Percentiles rank a stretch among this genome's conserved stretches.
Conservation (phyloP, 2,797 vertebrate species). For the Sparidentex hasta region DNA sequence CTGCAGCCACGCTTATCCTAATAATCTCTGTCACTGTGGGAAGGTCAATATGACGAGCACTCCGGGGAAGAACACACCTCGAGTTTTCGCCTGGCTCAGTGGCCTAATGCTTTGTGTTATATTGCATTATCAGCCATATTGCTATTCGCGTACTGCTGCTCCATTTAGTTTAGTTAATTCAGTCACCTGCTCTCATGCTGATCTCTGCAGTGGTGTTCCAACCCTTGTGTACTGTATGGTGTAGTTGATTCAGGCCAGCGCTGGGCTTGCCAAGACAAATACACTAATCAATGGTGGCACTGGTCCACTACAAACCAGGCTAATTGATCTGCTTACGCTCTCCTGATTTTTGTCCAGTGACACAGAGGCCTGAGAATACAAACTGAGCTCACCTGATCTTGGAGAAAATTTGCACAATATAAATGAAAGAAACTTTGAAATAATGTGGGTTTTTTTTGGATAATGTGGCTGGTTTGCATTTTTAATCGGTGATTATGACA, state of each 20-base stretch:
- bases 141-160: conserved; percentile 35
- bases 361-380: neutral
- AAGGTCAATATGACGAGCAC: conserved; percentile 48
- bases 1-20: conserved; percentile 34
- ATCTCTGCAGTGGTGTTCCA: conserved; percentile 26
- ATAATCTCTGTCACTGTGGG: conserved; percentile 52
- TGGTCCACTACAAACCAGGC: conserved; percentile 20
- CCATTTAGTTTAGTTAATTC: conserved; percentile 40
- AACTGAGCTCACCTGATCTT: conserved; percentile 6
- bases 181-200: conserved; percentile 49
- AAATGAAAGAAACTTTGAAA: neutral
- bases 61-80: conserved; percentile 32
- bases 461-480: neutral
- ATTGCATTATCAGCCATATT: conserved; percentile 3
- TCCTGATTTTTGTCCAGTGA: conserved; percentile 18
- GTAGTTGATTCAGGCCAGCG: conserved; percentile 21
- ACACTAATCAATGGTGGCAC: conserved; percentile 32
- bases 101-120: neutral
- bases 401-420: neutral
- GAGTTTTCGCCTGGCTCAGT: conserved; percentile 2
- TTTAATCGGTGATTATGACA: neutral
- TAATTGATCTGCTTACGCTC: conserved; percentile 27
- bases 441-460: neutral
- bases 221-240: conserved; percentile 22
- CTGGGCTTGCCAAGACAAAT: conserved; percentile 43